Evolutionary conservation across 1,140 invertebrate genomes (phyloP).

Genomic region (Drosophila punjabiensis): DNA sequence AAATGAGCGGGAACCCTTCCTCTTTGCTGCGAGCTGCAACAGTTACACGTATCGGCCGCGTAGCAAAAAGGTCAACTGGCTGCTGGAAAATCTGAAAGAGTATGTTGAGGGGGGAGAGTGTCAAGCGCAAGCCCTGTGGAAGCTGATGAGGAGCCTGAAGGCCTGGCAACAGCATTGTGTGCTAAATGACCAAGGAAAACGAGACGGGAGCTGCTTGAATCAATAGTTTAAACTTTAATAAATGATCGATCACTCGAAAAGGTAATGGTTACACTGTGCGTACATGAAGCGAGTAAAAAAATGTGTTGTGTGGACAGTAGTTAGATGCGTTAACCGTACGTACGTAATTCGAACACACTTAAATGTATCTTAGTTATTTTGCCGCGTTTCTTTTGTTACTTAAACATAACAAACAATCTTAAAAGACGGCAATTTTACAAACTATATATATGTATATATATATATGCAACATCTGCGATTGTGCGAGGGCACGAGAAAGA

Average conservation of each 20-base stretch:
- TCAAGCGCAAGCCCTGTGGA: background rate
- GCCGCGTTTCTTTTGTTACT: conserved; percentile 27
- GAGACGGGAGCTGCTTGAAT: background rate
- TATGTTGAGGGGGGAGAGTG: background rate
- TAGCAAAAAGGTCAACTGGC: conserved; percentile 18
- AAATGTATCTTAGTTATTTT: conserved; percentile 25
- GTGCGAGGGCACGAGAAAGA: conserved; percentile 42
- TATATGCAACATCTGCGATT: conserved; percentile 22
- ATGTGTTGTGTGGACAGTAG: conserved; percentile 42
- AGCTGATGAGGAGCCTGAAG: conserved; percentile 6
- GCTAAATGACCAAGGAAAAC: background rate
- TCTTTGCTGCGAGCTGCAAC: background rate
- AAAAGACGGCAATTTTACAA: conserved; percentile 21
- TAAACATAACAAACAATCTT: conserved; percentile 43
- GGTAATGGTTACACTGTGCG: conserved; percentile 40
- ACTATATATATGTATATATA: conserved; percentile 20
- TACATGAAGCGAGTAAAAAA: conserved; percentile 48
- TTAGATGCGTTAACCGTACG: conserved; percentile 27
- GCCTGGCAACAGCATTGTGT: conserved; percentile 29
- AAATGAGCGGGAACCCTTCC: conserved; percentile 10
- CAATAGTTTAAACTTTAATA: conserved; percentile 36
- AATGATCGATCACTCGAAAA: conserved; percentile 26
- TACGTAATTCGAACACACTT: conserved; percentile 44
- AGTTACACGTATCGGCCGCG: conserved; percentile 26
- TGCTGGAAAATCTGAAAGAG: conserved; percentile 9